Percentiles rank a stretch among this genome's conserved stretches.
phyloP scores from a whole-genome alignment of 2,797 vertebrate species.

The Gallirallus australis region DNA sequence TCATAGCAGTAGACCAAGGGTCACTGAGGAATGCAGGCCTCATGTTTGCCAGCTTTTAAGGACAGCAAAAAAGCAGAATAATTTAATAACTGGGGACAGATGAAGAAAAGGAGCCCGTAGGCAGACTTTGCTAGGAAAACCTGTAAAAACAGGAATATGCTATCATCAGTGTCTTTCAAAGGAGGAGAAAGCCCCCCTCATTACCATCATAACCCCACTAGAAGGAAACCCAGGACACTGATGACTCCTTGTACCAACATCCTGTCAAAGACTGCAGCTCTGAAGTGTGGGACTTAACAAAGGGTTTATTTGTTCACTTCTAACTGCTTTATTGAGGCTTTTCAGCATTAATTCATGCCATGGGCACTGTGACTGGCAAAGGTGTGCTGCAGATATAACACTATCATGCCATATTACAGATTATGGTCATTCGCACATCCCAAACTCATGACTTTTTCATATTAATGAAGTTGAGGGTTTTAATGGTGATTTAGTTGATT shows the following conservation, averaged over 20 bases:
- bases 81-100: not conserved
- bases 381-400: not conserved
- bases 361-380: not conserved
- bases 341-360: not conserved
- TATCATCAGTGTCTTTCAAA: not conserved
- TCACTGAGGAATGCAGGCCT: rapidly evolving
- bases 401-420: not conserved
- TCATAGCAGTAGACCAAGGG: not conserved
- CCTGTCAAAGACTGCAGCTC: not conserved
- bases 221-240: not conserved
- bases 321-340: not conserved
- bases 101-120: not conserved
- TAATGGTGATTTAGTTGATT: slow-evolving; percentile 14
- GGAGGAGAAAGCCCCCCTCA: not conserved
- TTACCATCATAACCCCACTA: not conserved
- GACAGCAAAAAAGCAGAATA: not conserved
- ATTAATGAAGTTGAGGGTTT: not conserved
- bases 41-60: rapidly evolving
- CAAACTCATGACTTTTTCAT: not conserved
- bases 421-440: not conserved
- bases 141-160: not conserved
- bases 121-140: not conserved
- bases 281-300: not conserved
- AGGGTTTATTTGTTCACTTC: not conserved
- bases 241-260: not conserved